Evolutionary conservation across 2,888 invertebrate species (phyloP).

Genomic region (Pandemis heparana): DNA sequence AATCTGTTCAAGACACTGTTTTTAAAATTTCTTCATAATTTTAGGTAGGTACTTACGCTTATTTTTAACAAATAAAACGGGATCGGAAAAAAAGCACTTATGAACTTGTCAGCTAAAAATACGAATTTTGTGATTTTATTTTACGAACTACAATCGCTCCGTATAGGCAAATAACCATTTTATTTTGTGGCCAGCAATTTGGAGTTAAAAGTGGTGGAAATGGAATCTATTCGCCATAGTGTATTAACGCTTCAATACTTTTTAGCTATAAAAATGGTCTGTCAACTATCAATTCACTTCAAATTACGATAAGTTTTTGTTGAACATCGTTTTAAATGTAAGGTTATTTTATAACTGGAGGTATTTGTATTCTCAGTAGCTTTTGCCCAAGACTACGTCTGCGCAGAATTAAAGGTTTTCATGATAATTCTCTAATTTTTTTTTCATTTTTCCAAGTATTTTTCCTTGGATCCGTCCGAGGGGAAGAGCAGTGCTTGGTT

Average conservation of each 20-base stretch:
- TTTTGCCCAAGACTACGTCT: too few species aligned
- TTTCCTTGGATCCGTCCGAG: too few species aligned
- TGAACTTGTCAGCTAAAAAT: not conserved
- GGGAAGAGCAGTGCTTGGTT: too few species aligned
- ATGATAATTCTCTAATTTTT: too few species aligned
- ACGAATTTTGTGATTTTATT: too few species aligned
- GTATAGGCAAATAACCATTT: not conserved
- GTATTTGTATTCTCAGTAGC: too few species aligned
- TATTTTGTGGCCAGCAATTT: conserved; percentile 5
- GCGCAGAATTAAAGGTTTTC: too few species aligned
- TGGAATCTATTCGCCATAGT: not conserved
- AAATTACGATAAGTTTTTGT: not conserved
- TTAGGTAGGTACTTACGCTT: too few species aligned
- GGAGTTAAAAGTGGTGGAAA: not conserved
- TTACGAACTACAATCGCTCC: not conserved
- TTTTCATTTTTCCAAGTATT: too few species aligned
- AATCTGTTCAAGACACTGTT: not conserved
- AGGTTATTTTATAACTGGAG: too few species aligned
- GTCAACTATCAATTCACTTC: not conserved
- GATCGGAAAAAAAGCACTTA: too few species aligned
- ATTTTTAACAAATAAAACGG: too few species aligned
- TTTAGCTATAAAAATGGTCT: not conserved
- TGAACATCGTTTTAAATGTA: not conserved
- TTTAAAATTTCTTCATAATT: not conserved
- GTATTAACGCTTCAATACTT: not conserved